phyloP scores from a whole-genome alignment of 2,797 vertebrate genomes.

The Pelobates cultripes region DNA sequence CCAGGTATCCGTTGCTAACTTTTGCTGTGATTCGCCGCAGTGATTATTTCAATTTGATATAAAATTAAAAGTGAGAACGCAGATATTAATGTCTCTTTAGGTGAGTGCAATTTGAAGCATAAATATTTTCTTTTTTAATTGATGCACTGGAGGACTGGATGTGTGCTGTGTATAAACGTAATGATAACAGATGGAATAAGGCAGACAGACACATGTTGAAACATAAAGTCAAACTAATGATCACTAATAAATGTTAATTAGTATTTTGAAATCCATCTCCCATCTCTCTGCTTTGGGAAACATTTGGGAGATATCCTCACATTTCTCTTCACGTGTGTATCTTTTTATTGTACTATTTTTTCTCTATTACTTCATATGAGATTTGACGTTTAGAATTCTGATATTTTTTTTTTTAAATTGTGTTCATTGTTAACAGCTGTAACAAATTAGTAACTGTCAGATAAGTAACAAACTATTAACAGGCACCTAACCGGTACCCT shows the following conservation, averaged over 20 bases:
- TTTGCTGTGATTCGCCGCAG: too few relatives aligned
- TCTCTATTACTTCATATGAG: background rate
- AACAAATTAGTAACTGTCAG: too few relatives aligned
- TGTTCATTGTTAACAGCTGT: too few relatives aligned
- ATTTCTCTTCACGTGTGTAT: too few relatives aligned
- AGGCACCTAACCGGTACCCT: too few relatives aligned
- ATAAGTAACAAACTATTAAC: too few relatives aligned
- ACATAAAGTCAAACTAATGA: constrained; percentile 29
- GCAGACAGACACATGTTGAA: constrained; percentile 22
- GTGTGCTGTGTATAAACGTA: constrained; percentile 5
- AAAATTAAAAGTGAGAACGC: background rate
- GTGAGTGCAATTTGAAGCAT: background rate
- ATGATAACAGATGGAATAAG: constrained; percentile 33
- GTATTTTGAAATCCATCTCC: constrained; percentile 19
- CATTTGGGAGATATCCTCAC: background rate
- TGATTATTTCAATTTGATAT: too few relatives aligned
- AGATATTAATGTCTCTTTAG: background rate
- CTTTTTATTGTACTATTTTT: too few relatives aligned
- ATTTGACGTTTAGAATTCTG: background rate
- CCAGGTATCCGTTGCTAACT: too few relatives aligned
- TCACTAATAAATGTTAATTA: constrained; percentile 45
- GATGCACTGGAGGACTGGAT: background rate
- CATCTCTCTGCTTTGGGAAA: background rate
- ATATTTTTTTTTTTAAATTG: too few relatives aligned
- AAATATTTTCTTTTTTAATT: background rate